Percentiles rank a stretch among this genome's conserved stretches.
phyloP scores from a whole-genome alignment of 2,113 vertebrate genomes.

The Hippocampus abdominalis region DNA sequence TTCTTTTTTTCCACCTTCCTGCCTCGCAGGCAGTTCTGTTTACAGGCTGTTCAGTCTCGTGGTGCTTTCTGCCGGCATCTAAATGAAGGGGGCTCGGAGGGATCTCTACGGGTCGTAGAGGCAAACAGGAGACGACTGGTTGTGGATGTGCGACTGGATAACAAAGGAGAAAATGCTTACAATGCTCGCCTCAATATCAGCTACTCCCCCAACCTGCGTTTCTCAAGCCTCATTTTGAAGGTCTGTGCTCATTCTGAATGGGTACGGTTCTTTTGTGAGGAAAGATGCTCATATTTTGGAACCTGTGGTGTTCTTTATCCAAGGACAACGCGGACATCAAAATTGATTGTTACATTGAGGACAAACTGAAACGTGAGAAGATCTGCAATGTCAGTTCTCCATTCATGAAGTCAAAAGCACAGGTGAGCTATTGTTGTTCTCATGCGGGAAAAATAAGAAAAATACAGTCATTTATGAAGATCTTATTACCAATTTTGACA shows the following conservation, averaged over 20 bases:
- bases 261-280: background rate
- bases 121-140: constrained; percentile 81
- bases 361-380: constrained; percentile 71
- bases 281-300: background rate
- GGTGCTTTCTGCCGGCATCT: constrained; percentile 53
- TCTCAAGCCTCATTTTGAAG: constrained; percentile 87
- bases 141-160: constrained; percentile 82
- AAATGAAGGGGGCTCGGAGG: constrained; percentile 27
- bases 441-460: no score
- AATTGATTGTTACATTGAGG: constrained; percentile 80
- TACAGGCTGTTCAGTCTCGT: constrained; percentile 62
- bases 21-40: constrained; percentile 81
- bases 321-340: constrained; percentile 85
- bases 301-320: constrained; percentile 22
- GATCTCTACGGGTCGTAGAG: constrained; percentile 76
- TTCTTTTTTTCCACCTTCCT: background rate
- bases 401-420: constrained; percentile 87
- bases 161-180: constrained; percentile 92
- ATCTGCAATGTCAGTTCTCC: constrained; percentile 89
- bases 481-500: background rate
- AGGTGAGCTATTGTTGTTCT: constrained; percentile 69
- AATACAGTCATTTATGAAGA: no score
- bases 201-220: constrained; percentile 84
- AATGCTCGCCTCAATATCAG: constrained; percentile 82
- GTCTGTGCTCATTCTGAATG: constrained; percentile 46